phyloP scores from a whole-genome alignment of 2,113 vertebrate species.

The Rutilus rutilus region DNA sequence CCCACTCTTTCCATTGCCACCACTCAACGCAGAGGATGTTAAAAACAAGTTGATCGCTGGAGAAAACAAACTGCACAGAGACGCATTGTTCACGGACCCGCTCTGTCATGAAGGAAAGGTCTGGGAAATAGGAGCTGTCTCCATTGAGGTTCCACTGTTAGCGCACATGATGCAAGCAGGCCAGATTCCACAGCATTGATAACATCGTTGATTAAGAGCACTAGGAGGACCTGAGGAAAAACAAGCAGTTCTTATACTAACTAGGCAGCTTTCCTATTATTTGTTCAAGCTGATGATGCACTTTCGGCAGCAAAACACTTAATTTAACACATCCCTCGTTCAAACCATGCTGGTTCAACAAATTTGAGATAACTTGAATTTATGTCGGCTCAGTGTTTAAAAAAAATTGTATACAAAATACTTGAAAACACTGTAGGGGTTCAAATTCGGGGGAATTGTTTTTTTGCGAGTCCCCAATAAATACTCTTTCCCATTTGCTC shows the following conservation, averaged over 20 bases:
- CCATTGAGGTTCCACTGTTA: slow-evolving; percentile 14
- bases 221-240: not conserved
- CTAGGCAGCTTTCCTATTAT: not conserved
- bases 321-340: not conserved
- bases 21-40: slow-evolving; percentile 47
- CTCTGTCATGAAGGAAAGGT: slow-evolving; percentile 37
- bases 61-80: slow-evolving; percentile 56
- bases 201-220: slow-evolving; percentile 27
- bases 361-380: not conserved
- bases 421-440: not conserved
- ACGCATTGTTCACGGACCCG: slow-evolving; percentile 43
- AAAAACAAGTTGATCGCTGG: slow-evolving; percentile 53
- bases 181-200: slow-evolving; percentile 8
- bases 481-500: not conserved
- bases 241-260: not conserved
- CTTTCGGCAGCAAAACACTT: not conserved
- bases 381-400: not conserved
- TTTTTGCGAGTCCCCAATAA: not conserved
- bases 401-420: not conserved
- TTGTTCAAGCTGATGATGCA: not conserved
- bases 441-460: not conserved
- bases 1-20: slow-evolving; percentile 63
- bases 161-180: not conserved
- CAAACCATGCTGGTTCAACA: not conserved
- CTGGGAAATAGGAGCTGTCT: slow-evolving; percentile 44